Evolutionary conservation across 1,140 invertebrate genomes (phyloP).

Genomic region (Lucilia cuprina): DNA sequence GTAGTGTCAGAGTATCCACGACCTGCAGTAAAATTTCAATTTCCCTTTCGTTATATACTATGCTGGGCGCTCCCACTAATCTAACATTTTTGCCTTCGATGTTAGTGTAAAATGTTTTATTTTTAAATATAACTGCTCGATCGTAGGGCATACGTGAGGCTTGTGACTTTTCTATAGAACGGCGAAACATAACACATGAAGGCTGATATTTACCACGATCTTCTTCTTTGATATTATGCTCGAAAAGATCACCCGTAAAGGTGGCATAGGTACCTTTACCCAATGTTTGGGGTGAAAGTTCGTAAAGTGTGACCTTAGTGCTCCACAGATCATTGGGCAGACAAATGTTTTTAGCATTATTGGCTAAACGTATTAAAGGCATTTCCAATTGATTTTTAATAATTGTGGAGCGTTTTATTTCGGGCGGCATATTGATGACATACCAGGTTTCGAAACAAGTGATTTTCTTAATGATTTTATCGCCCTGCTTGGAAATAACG

Average conservation of each 20-base stretch:
- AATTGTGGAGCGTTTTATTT: constrained; percentile 15
- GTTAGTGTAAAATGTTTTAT: constrained; percentile 58
- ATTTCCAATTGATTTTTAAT: constrained; percentile 52
- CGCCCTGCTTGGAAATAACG: constrained; percentile 53
- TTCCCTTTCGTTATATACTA: constrained; percentile 47
- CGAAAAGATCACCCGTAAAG: constrained; percentile 57
- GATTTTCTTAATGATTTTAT: constrained; percentile 60
- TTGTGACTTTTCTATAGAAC: constrained; percentile 44
- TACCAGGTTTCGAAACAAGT: constrained; percentile 62
- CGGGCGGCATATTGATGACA: constrained; percentile 51
- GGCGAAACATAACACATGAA: constrained; percentile 57
- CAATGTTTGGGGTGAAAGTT: constrained; percentile 48
- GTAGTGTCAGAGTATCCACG: constrained; percentile 50
- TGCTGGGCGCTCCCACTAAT: constrained; percentile 53
- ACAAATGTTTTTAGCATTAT: constrained; percentile 47
- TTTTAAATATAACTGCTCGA: constrained; percentile 61
- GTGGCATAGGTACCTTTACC: constrained; percentile 48
- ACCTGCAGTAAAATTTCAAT: constrained; percentile 58
- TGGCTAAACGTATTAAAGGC: constrained; percentile 54
- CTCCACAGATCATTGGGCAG: constrained; percentile 53
- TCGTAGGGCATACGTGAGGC: constrained; percentile 56
- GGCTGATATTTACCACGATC: constrained; percentile 60
- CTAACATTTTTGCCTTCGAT: constrained; percentile 61
- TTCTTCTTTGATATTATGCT: constrained; percentile 52
- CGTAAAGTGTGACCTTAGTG: constrained; percentile 58